Percentiles rank a stretch among this genome's conserved stretches.
Conservation (phyloP, 2,113 vertebrate genomes). For the Malurus cyaneus region DNA sequence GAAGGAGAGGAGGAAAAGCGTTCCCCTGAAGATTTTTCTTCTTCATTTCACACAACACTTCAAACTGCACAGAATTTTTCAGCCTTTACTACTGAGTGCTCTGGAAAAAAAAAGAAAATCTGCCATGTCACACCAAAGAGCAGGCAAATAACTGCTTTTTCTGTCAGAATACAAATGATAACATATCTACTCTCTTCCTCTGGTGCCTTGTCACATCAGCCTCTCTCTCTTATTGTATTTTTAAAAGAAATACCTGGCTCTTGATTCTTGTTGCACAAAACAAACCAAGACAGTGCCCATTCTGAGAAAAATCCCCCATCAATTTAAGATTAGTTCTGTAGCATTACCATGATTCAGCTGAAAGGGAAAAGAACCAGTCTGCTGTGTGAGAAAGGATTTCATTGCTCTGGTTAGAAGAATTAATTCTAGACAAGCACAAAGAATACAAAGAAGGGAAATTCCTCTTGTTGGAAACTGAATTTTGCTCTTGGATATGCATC, state of each 20-base stretch:
- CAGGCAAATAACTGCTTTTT: neutral
- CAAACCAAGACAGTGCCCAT: neutral
- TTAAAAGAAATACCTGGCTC: neutral
- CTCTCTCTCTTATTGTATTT: neutral
- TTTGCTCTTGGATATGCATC: constrained; percentile 45
- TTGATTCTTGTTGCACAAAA: neutral
- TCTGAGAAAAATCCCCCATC: neutral
- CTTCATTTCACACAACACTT: neutral
- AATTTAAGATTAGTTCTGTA: neutral
- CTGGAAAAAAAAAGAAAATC: neutral
- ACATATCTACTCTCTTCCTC: neutral
- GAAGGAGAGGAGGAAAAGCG: neutral
- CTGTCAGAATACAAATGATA: neutral
- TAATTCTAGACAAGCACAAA: neutral
- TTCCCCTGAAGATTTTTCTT: neutral
- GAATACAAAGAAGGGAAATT: neutral
- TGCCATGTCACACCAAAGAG: neutral
- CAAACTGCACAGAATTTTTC: neutral
- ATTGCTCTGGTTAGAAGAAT: constrained; percentile 31
- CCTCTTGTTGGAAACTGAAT: constrained; percentile 27
- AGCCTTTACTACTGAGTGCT: neutral
- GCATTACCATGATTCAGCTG: constrained; percentile 35
- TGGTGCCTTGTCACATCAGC: neutral
- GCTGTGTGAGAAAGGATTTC: neutral
- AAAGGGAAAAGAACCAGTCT: neutral